phyloP scores from a whole-genome alignment of 23 tunicate species.

The Pegea sp. region DNA sequence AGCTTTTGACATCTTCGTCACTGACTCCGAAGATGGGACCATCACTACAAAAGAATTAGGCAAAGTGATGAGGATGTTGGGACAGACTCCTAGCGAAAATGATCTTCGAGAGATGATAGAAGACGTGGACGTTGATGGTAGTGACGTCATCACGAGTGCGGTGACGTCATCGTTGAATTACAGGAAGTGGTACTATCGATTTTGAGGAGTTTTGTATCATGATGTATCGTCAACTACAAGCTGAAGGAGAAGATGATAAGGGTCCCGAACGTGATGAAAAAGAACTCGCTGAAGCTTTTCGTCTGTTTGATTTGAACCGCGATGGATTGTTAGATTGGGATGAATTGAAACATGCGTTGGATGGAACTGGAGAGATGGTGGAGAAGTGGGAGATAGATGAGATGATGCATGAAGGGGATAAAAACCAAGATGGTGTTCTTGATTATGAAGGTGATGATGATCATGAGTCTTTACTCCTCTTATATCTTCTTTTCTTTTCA shows the following conservation, averaged over 20 bases:
- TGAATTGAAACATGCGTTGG: constrained; percentile 80
- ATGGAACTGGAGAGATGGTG: constrained; percentile 66
- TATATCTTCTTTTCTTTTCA: constrained; percentile 1
- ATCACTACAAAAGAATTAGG: constrained; percentile 82
- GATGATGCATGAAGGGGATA: constrained; percentile 96
- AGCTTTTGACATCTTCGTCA: constrained; percentile 73
- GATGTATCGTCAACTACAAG: constrained; percentile 96
- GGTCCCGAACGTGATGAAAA: constrained; percentile 81
- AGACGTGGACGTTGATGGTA: constrained; percentile 87
- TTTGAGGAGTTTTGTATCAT: constrained; percentile 95
- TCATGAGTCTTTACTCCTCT: no score
- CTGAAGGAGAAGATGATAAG: constrained; percentile 60
- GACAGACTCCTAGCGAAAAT: constrained; percentile 65
- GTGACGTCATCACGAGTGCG: background rate
- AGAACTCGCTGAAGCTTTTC: constrained; percentile 88
- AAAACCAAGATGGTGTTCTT: constrained; percentile 75
- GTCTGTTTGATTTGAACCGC: constrained; percentile 71
- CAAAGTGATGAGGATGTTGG: constrained; percentile 74
- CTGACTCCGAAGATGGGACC: constrained; percentile 75
- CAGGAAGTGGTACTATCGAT: constrained; percentile 95
- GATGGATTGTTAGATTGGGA: constrained; percentile 97
- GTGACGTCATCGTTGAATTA: background rate
- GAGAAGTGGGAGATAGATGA: constrained; percentile 92
- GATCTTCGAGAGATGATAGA: constrained; percentile 91
- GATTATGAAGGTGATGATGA: constrained; percentile 97